Evolutionary conservation across 30 jellyfish, hydroid and myxozoan species (phyloP).

Genomic region (Catostylus mosaicus): DNA sequence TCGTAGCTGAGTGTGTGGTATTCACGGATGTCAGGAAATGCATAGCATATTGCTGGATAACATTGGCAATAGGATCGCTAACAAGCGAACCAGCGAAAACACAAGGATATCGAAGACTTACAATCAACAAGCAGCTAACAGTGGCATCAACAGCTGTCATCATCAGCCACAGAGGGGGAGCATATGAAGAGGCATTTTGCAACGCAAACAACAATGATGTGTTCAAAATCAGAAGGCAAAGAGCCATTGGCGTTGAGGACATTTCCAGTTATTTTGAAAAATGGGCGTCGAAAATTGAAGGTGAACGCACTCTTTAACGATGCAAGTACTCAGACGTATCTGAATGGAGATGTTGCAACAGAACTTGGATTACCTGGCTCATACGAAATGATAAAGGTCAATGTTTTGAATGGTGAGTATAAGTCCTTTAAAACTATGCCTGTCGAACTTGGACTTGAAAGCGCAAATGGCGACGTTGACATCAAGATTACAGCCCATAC

Average conservation of each 20-base stretch:
- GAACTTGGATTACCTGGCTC: conserved; percentile 41
- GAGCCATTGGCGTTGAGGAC: conserved; percentile 54
- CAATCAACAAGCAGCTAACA: conserved; percentile 1
- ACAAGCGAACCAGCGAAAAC: conserved; percentile 6
- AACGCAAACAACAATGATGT: conserved; percentile 18
- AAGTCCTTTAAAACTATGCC: conserved; percentile 29
- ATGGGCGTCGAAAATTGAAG: conserved; percentile 7
- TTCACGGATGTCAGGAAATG: conserved; percentile 12
- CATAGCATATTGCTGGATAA: conserved; percentile 35
- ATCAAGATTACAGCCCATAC: conserved; percentile 15
- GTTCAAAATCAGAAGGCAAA: conserved; percentile 15
- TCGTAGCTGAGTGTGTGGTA: conserved; percentile 40
- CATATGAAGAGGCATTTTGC: conserved; percentile 25
- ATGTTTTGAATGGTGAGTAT: conserved; percentile 16
- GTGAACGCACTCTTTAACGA: conserved; percentile 1
- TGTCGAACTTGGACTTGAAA: conserved; percentile 38
- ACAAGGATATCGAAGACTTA: not conserved
- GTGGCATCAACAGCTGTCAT: conserved; percentile 27
- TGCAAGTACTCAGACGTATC: conserved; percentile 40
- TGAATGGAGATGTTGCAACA: conserved; percentile 54
- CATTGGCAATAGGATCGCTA: conserved; percentile 5
- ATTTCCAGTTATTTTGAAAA: conserved; percentile 43
- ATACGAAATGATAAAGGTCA: conserved; percentile 1
- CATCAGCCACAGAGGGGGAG: conserved; percentile 41
- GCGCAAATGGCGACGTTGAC: conserved; percentile 27